Percentiles rank a stretch among this genome's conserved stretches.
Conservation (phyloP, 2,113 vertebrate genomes). For the Notarius lentiginosus region DNA sequence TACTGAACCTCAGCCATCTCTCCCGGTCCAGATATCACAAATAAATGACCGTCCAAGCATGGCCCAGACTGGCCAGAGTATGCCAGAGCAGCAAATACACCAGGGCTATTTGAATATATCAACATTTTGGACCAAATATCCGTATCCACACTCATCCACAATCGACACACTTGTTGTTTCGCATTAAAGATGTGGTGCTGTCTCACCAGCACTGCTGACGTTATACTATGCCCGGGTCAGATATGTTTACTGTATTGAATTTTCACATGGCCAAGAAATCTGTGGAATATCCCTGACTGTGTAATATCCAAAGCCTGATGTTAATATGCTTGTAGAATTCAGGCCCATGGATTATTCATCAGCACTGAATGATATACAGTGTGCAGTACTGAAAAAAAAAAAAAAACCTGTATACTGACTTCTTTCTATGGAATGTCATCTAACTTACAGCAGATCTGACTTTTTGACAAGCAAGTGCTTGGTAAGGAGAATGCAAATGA, state of each 20-base stretch:
- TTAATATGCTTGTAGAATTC: background rate
- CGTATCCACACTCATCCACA: background rate
- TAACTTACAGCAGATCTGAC: background rate
- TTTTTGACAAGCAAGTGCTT: background rate
- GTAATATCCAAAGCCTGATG: background rate
- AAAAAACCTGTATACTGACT: background rate
- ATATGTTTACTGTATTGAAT: conserved; percentile 4
- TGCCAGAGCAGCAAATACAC: background rate
- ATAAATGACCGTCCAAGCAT: background rate
- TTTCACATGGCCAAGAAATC: background rate
- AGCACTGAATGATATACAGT: background rate
- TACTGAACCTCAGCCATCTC: background rate
- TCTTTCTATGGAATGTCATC: background rate
- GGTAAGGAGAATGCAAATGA: background rate
- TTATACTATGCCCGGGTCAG: background rate
- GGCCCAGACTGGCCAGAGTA: background rate
- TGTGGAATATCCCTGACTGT: background rate
- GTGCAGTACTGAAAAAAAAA: background rate
- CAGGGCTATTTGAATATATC: conserved; percentile 12
- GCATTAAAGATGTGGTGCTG: background rate
- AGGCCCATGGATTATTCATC: background rate
- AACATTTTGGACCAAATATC: background rate
- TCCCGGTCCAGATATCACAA: background rate
- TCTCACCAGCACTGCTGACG: conserved; percentile 17
- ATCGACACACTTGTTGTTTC: conserved; percentile 2